phyloP scores from a whole-genome alignment of 2,888 invertebrate species.

The Galerucella calmariensis region DNA sequence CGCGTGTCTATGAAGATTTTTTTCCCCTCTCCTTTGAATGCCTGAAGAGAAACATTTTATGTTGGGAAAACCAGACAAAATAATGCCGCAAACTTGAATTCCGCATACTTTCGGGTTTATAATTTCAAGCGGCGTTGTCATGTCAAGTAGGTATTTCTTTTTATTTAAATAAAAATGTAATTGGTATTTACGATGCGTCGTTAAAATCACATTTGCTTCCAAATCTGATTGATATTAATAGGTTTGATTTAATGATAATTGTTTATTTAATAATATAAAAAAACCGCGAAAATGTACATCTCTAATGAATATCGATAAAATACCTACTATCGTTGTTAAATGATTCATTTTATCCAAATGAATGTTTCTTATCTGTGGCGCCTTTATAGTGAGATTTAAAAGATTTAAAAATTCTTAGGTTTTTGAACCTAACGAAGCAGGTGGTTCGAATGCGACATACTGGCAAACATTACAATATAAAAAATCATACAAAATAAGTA shows the following conservation, averaged over 20 bases:
- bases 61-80: slow-evolving; percentile 61
- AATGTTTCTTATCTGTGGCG: too few species aligned
- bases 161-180: neutral
- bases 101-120: slow-evolving; percentile 56
- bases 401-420: too few species aligned
- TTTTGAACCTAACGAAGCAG: too few species aligned
- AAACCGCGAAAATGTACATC: too few species aligned
- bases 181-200: neutral
- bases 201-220: neutral
- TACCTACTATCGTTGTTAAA: too few species aligned
- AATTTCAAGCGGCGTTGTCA: slow-evolving; percentile 11
- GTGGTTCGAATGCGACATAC: too few species aligned
- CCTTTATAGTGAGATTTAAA: too few species aligned
- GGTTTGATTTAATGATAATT: neutral
- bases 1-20: slow-evolving; percentile 22
- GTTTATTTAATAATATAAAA: neutral
- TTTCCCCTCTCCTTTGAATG: slow-evolving; percentile 38
- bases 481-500: too few species aligned
- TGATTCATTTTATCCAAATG: too few species aligned
- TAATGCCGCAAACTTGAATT: slow-evolving; percentile 55
- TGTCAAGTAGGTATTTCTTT: slow-evolving; percentile 5
- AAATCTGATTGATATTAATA: neutral
- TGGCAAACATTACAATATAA: too few species aligned
- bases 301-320: too few species aligned
- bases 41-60: slow-evolving; percentile 40